Base-by-base conservation (phyloP, 2,797 vertebrate species). In the Graptemys geographica region DNA sequence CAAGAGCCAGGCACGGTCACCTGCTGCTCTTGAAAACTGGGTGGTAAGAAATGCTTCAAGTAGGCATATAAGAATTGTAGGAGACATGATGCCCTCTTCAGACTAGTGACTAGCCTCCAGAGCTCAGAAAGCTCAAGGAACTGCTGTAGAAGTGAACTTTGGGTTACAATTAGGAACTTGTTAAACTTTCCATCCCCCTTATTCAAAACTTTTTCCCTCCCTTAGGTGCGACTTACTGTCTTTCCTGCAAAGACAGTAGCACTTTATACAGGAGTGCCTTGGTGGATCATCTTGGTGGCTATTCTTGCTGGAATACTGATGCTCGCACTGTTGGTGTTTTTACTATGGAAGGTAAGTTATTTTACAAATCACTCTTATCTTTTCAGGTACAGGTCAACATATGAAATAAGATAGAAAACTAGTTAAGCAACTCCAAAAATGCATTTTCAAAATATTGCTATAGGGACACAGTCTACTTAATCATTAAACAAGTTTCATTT, bases 211-310 rank as follows among this genome's bases (percentile, higher is more conserved):
- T 33, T 90, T 84, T 59, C 10, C 88, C 7, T 84, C 69, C 62
- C 10, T 4, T 79, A 99, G 99, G 99, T 99, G 81, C 99, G 96
- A 8, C 98, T 99, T 92, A 98, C 98, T 0, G 99, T 99, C 89
- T 99, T 99, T 83, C 99, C 99, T 76, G 99, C 99, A 55, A 98
- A 98, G 87, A 94, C 98, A 1, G 98, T 97, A 15, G 97, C 98
- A 7, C 99, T 99, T 79, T 98, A 99, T 49, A 98, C 98, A 2
- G 99, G 99, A n/a, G 98, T 99, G 8, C 99, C 99, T 0, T 99
- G 99, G 99, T 99, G 99, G 99, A 99, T 99, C 98, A 99, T 99
- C 5, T 96, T 99, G 0, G 98, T 99, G 93, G 99, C 99, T 12
- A 98, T 99, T 93, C 98, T 99, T 4, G 99, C 99, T 87, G 99